A percentile compares a stretch with the other conserved stretches of the same genome.
Conservation (phyloP, 2,888 invertebrate genomes). For the Steinernema carpocapsae region DNA sequence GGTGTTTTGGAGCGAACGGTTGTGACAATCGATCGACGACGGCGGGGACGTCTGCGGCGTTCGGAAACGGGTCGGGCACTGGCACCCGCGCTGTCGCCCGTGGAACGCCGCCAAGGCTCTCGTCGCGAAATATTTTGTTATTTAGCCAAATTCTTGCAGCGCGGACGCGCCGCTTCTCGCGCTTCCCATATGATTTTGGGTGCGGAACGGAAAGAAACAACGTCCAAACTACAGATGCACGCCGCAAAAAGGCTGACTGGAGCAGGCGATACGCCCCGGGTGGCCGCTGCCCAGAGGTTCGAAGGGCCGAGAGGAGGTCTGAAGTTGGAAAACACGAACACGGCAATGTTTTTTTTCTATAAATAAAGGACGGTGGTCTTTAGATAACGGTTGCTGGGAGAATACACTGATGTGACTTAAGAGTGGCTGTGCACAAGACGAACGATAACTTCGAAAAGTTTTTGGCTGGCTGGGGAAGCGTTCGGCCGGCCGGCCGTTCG, state of each 20-base stretch:
- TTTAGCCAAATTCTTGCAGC: slow-evolving; percentile 32
- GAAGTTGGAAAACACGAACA: too few relatives aligned
- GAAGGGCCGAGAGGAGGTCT: too few relatives aligned
- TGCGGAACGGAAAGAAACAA: too few relatives aligned
- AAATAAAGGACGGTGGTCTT: too few relatives aligned
- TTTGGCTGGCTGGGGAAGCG: slow-evolving; percentile 11
- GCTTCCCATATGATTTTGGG: not conserved
- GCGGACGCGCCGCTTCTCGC: slow-evolving; percentile 8
- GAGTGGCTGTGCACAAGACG: not conserved
- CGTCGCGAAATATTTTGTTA: slow-evolving; percentile 26
- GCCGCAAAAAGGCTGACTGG: too few relatives aligned
- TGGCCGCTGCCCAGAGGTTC: too few relatives aligned
- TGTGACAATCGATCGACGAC: slow-evolving; percentile 17
- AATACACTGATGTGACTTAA: not conserved
- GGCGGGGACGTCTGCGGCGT: not conserved
- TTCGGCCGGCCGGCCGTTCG: too few relatives aligned
- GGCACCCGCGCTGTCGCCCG: not conserved
- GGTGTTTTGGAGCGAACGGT: slow-evolving; percentile 11
- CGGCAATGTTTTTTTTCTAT: too few relatives aligned
- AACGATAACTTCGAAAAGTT: slow-evolving; percentile 26
- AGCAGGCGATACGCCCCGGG: too few relatives aligned
- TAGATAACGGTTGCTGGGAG: too few relatives aligned
- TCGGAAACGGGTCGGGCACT: not conserved
- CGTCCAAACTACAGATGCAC: too few relatives aligned
- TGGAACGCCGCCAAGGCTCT: slow-evolving; percentile 29